Base-by-base conservation (phyloP, 2,888 invertebrate species). In the Argyresthia albistria region DNA sequence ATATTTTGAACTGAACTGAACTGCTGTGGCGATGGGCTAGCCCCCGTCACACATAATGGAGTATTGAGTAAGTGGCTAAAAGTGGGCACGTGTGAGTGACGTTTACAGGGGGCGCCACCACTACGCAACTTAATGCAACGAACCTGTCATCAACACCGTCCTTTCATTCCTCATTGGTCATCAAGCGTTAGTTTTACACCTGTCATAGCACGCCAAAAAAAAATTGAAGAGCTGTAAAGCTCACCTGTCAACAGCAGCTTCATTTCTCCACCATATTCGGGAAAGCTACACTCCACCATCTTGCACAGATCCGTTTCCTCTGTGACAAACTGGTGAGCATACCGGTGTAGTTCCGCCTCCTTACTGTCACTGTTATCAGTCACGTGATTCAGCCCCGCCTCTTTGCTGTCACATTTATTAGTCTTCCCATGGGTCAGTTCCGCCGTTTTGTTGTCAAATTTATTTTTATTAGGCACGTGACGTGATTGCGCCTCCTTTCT, bases 241-340 rank as follows among this genome's bases (percentile, higher is more conserved):
- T 46, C 57, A 88, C 88, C 88, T 15, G 90, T 90, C 2, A 93
- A 63, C 39, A 91, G 86, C n/a, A 92, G 60, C 11, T 71, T 77
- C 0, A 76, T 63, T 46, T 79, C 67, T 0, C 61, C 56, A 15
- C 63, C 48, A 1, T 69, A 57, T 55, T 82, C 80, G 0, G 80
- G 70, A 67, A 91, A 93, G 55, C 88, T 67, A 11, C 89, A 73
- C 36, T 62, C 65, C 0, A 92, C 66, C 0, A 93, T 64, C 1
- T 70, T 61, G 0, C 64, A 55, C 12, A 94, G 72, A 63, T 93
- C 81, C 0, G 91, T 89, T 35, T 90, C 67, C 8, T 84, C 79
- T 0, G 91, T 91, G 7, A 94, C 90, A 67, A 86, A 93, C 46
- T 86, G 75, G 0, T 90, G 88, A 0, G 90, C 86, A 59, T 92